Conservation (phyloP, 2,113 vertebrate species). For the Mohoua ochrocephala region DNA sequence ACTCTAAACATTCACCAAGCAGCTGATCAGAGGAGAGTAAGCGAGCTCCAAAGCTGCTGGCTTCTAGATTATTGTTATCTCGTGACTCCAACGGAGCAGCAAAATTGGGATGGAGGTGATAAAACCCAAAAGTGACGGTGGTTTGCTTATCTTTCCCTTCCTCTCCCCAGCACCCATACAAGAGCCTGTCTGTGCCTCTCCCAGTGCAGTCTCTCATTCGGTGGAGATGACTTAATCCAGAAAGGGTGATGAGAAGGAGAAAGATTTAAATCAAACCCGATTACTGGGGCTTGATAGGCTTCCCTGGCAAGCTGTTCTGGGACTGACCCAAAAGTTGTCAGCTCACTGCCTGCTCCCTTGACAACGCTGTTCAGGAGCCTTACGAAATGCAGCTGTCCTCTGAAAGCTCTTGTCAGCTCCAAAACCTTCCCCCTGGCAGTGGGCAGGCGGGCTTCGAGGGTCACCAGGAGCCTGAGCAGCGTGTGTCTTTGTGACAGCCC, state of each 20-base stretch:
- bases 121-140: background rate
- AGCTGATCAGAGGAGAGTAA: background rate
- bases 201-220: background rate
- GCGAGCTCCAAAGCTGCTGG: background rate
- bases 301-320: constrained; percentile 29
- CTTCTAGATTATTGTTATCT: background rate
- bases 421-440: background rate
- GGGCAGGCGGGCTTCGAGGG: background rate
- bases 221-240: constrained; percentile 23
- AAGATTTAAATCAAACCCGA: constrained; percentile 37
- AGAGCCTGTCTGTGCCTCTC: background rate
- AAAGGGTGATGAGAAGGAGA: constrained; percentile 30
- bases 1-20: background rate
- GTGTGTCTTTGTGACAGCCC: background rate
- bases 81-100: background rate
- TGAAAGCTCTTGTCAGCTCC: background rate
- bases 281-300: constrained; percentile 24
- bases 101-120: background rate
- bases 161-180: background rate
- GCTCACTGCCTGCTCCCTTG: background rate
- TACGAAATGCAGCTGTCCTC: background rate
- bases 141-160: background rate
- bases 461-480: background rate
- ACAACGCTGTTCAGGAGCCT: background rate
- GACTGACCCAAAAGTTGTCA: constrained; percentile 11